Evolutionary conservation across 2,113 vertebrate species (phyloP).

Genomic region (Phoxinus phoxinus): DNA sequence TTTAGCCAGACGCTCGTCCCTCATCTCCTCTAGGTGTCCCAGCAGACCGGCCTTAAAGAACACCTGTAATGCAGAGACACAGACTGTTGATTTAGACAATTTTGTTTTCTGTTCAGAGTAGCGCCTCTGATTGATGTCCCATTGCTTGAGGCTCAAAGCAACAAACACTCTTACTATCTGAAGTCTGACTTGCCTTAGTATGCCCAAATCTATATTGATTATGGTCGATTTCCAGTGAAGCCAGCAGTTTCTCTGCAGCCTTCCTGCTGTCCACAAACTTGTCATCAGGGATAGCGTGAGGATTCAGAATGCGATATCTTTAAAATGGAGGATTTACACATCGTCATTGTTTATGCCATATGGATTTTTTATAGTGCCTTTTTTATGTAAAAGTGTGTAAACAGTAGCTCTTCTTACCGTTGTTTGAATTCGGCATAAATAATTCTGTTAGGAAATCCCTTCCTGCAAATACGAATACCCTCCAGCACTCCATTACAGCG

Average conservation of each 20-base stretch:
- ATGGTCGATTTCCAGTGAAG: slow-evolving; percentile 80
- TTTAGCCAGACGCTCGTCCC: slow-evolving; percentile 90
- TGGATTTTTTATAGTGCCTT: background rate
- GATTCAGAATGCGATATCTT: slow-evolving; percentile 94
- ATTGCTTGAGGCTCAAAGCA: background rate
- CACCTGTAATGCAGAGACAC: slow-evolving; percentile 75
- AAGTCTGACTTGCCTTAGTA: slow-evolving; percentile 77
- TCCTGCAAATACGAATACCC: slow-evolving; percentile 86
- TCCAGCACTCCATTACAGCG: slow-evolving; percentile 85
- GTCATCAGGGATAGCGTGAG: slow-evolving; percentile 89
- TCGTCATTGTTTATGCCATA: background rate
- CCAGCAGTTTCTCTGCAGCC: slow-evolving; percentile 82
- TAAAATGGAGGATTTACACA: background rate
- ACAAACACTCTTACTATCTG: background rate
- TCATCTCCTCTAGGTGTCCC: slow-evolving; percentile 87
- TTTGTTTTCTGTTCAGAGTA: background rate
- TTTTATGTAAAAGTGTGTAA: background rate
- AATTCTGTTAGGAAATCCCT: slow-evolving; percentile 85
- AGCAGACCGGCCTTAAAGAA: slow-evolving; percentile 94
- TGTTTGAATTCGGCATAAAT: slow-evolving; percentile 84
- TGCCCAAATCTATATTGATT: slow-evolving; percentile 85
- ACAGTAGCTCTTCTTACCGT: slow-evolving; percentile 69
- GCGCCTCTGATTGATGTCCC: background rate
- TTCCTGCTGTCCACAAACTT: slow-evolving; percentile 93
- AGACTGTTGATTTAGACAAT: background rate